These are phyloP conservation scores for Ruditapes philippinarum DNA, from an alignment of 1,140 invertebrate species.

Conservation along the genomic window DNA sequence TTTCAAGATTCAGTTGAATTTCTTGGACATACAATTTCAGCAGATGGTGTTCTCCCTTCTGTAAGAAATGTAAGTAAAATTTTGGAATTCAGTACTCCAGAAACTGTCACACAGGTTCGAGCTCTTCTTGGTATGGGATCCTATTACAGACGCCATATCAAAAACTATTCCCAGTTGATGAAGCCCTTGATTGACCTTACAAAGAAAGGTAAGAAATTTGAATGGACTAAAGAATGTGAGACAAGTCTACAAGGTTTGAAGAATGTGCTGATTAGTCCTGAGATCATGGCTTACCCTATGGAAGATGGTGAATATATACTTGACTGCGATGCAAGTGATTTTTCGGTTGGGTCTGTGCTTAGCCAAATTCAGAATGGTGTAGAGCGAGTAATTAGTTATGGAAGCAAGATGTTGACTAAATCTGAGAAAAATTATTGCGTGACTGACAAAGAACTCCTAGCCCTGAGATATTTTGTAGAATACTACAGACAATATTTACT, in stretches of 20 bases:
- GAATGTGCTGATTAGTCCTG: not conserved
- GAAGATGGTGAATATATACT: conserved; percentile 11
- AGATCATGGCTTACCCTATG: not conserved
- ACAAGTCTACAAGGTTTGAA: not conserved
- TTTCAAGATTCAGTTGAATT: no score
- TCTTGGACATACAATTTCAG: no score
- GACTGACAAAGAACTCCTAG: not conserved
- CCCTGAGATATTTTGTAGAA: no score
- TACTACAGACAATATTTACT: no score
- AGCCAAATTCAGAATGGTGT: not conserved
- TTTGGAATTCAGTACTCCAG: no score
- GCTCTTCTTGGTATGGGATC: conserved; percentile 4
- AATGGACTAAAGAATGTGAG: conserved; percentile 19
- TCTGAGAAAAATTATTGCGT: conserved; percentile 29
- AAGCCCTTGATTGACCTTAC: not conserved
- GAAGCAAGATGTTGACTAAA: conserved; percentile 1
- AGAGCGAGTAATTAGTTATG: conserved; percentile 43
- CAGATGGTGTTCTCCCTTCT: no score
- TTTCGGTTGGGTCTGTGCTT: not conserved
- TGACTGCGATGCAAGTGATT: no score
- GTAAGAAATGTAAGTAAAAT: no score
- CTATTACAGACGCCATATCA: conserved; percentile 5
- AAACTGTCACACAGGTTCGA: no score
- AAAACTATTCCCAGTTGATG: not conserved
- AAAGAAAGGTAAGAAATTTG: no score